Evolutionary conservation across 2,797 vertebrate species (phyloP), one percentile per base, ranked within the genome.

Genomic region (Dendrocincla fuliginosa): DNA sequence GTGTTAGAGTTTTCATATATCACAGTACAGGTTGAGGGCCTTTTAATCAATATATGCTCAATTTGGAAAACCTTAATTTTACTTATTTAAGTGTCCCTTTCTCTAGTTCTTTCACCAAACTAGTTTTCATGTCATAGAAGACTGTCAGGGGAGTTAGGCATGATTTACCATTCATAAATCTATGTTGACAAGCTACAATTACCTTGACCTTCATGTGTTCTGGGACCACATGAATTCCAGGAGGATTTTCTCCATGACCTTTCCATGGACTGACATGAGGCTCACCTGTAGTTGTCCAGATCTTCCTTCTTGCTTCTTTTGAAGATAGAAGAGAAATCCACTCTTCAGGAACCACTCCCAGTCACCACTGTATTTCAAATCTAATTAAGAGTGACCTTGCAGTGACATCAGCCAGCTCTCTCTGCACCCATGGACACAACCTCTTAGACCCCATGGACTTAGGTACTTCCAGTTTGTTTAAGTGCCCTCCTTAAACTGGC

Each of bases 381-480:
- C 15, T 57, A 35, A 44, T 49, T 64, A 46, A 68, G 49, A 53
- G 10, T 2, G 7, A 37, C 42, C 52, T 79, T 0, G 0, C 25
- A 59, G 23, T 25, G 32, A 57, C 42, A 52, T 67, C 33, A 75
- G 28, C 6, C 53, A 63, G 16, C 28, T 67, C 32, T 25, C 32
- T 67, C 53, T 23, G 19, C 44, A 63, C 14, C 19, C 0, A 0
- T 22, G 47, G 47, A 39, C 1, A 0, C 47, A 86, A 14, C 11
- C 5, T 63, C 16, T 57, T 41, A 53, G 32, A 7, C 12, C 16
- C 33, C 10, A 4, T 13, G 13, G 56, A 69, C 4, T 37, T 46
- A 22, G 0, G 0, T 74, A 39, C 39, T 60, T 79, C 41, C 41
- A 42, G 17, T 42, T 18, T 42, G 41, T 42, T 42, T 42, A 42